Conservation (phyloP, 1,140 invertebrate species). For the Pomacea maculata region DNA sequence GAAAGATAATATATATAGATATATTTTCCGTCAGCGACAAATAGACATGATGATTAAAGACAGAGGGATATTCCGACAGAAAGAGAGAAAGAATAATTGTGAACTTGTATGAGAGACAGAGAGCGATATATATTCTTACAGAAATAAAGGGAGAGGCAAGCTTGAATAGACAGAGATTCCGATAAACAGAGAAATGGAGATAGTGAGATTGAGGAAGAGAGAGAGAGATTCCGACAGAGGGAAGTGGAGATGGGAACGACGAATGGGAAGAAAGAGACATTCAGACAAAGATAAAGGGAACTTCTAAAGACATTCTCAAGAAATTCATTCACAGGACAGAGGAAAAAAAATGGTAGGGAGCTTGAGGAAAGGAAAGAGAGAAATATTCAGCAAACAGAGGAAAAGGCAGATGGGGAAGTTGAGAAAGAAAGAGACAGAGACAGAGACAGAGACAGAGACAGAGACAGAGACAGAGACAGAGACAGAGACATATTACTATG, state of each 20-base stretch:
- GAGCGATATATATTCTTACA: neutral
- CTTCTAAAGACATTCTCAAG: too few species aligned
- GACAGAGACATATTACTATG: too few species aligned
- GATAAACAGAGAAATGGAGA: neutral
- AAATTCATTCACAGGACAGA: too few species aligned
- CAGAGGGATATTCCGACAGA: neutral
- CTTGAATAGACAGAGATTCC: neutral
- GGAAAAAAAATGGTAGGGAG: too few species aligned
- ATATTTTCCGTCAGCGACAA: neutral
- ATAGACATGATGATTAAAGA: neutral
- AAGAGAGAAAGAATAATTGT: constrained; percentile 19
- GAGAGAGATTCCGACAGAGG: neutral
- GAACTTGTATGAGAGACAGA: constrained; percentile 1
- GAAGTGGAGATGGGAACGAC: neutral
- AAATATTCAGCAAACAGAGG: too few species aligned
- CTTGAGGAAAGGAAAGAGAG: too few species aligned
- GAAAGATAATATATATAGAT: constrained; percentile 5
- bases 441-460: too few species aligned
- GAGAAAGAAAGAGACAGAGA: too few species aligned
- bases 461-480: too few species aligned
- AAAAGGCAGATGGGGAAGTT: too few species aligned
- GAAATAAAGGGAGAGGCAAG: neutral
- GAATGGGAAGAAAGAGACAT: neutral
- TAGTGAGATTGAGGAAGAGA: neutral
- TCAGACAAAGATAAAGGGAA: neutral